These are phyloP conservation scores for Barnardius zonarius DNA, from an alignment of 2,113 vertebrate genomes.

Conservation along the genomic window DNA sequence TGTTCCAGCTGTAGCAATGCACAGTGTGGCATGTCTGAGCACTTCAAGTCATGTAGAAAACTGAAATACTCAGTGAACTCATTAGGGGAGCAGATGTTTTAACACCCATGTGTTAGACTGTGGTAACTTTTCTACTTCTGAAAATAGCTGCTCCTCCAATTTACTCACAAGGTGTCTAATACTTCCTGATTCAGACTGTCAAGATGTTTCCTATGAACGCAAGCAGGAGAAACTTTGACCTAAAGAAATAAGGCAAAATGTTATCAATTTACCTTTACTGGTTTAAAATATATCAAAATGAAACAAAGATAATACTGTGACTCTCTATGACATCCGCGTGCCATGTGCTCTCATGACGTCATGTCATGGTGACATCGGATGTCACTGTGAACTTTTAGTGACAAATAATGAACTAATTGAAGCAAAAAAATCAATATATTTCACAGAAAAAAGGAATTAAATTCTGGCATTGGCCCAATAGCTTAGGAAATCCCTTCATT, in stretches of 20 bases:
- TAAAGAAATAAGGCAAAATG: not conserved
- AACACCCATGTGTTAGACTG: constrained; percentile 5
- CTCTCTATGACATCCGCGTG: not conserved
- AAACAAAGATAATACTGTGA: not conserved
- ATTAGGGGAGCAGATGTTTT: constrained; percentile 46
- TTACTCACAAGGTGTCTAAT: not conserved
- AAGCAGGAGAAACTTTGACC: not conserved
- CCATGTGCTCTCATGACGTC: not conserved
- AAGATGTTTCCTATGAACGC: not conserved
- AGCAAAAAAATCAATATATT: not conserved
- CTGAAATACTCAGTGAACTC: constrained; percentile 22
- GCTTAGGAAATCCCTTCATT: not conserved
- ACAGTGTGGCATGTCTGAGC: not conserved
- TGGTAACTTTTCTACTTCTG: not conserved
- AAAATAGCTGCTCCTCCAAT: not conserved
- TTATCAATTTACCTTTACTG: not conserved
- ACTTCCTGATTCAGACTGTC: not conserved
- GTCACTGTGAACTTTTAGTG: not conserved
- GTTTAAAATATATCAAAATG: not conserved
- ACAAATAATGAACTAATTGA: not conserved
- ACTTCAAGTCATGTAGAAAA: constrained; percentile 2
- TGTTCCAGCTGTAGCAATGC: not conserved
- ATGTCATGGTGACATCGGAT: not conserved
- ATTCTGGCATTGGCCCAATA: not conserved
- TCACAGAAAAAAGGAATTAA: not conserved